Percentiles rank a stretch among this genome's conserved stretches.
These are phyloP conservation scores for Sisyra nigra DNA, from an alignment of 2,888 invertebrate genomes.

Conservation along the genomic window DNA sequence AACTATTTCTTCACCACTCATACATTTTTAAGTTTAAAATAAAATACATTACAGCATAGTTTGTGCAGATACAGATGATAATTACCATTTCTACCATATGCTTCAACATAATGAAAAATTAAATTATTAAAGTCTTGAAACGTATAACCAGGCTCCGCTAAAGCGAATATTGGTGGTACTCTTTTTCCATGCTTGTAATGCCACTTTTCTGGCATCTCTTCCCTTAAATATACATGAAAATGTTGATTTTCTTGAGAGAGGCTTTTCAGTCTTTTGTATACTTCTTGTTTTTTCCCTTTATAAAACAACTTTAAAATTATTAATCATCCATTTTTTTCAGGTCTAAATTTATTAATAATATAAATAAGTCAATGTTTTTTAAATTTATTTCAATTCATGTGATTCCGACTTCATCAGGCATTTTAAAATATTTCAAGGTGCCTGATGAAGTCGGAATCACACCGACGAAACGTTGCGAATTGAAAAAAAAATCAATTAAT, in stretches of 20 bases:
- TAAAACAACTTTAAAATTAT: constrained; percentile 11
- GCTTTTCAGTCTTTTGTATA: constrained; percentile 30
- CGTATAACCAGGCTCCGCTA: constrained; percentile 43
- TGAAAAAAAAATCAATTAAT: no score
- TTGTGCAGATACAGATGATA: no score
- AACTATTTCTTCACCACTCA: no score
- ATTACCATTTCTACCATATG: constrained; percentile 31
- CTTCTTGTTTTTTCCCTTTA: constrained; percentile 29
- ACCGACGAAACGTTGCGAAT: no score
- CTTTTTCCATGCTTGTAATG: constrained; percentile 42
- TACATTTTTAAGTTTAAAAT: no score
- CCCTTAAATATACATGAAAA: constrained; percentile 39
- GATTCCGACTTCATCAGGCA: no score
- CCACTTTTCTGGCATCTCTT: constrained; percentile 41
- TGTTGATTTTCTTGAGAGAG: constrained; percentile 26
- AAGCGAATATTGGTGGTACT: constrained; percentile 40
- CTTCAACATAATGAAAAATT: constrained; percentile 26
- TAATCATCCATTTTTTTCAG: background rate
- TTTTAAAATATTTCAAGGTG: no score
- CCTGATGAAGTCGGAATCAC: no score
- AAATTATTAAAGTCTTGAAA: constrained; percentile 34
- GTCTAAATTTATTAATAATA: no score
- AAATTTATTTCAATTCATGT: background rate
- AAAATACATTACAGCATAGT: no score
- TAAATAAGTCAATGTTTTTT: background rate